Evolutionary conservation across 2,797 vertebrate species (phyloP).

Genomic region (Sebastes miniatus): DNA sequence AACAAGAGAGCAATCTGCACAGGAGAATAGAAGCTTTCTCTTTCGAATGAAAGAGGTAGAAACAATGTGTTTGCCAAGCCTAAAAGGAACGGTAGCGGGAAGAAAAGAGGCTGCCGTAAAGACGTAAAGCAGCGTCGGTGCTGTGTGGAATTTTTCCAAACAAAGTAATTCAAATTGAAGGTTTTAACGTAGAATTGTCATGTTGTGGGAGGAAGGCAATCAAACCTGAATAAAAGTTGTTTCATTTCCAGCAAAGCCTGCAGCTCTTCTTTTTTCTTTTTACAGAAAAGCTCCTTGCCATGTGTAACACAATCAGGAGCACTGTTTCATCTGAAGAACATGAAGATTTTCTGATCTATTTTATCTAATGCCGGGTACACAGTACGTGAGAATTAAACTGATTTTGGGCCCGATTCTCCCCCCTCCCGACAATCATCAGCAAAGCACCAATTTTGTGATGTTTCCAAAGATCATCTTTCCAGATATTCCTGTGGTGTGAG

Average conservation of each 20-base stretch:
- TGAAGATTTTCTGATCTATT: not conserved
- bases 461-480: no score
- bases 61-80: constrained; percentile 5
- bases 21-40: constrained; percentile 29
- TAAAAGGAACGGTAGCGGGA: not conserved
- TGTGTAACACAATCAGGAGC: not conserved
- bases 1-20: constrained; percentile 57
- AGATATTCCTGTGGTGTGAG: no score
- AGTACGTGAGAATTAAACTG: no score
- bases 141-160: not conserved
- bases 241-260: not conserved
- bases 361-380: not conserved
- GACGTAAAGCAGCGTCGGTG: not conserved
- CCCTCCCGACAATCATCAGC: no score
- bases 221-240: not conserved
- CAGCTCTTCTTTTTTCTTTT: not conserved
- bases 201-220: not conserved
- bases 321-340: not conserved
- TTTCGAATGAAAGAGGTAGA: not conserved
- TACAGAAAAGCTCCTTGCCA: not conserved
- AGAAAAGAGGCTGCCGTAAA: not conserved
- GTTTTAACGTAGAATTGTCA: not conserved
- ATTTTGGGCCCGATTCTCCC: no score
- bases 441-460: no score
- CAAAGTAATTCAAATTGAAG: not conserved